These are phyloP conservation scores for Remorina albescens DNA, from an alignment of 2,797 vertebrate genomes.

Conservation along the genomic window DNA sequence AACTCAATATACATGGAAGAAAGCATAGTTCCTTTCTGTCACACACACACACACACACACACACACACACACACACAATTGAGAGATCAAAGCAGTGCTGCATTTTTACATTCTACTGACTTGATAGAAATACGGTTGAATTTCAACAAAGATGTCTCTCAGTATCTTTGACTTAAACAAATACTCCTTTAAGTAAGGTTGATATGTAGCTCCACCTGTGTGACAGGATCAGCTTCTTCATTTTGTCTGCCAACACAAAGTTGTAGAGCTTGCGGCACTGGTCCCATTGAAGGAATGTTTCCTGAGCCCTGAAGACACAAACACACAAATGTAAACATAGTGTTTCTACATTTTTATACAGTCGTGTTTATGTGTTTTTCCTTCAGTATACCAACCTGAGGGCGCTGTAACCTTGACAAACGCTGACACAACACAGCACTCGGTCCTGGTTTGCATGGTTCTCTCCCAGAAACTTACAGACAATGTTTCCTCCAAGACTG, in stretches of 20 bases:
- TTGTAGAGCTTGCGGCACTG: constrained; percentile 95
- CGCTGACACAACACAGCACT: constrained; percentile 93
- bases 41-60: neutral
- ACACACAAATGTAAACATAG: constrained; percentile 1
- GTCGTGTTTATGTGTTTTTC: neutral
- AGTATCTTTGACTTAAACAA: neutral
- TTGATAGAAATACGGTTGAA: neutral
- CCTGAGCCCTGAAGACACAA: constrained; percentile 87
- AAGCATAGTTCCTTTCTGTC: neutral
- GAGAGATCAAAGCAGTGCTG: neutral
- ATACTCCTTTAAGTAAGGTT: neutral
- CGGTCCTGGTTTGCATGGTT: constrained; percentile 90
- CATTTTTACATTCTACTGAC: neutral
- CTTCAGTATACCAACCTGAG: constrained; percentile 86
- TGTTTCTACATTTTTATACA: neutral
- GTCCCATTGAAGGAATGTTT: constrained; percentile 97
- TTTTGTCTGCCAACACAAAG: constrained; percentile 94
- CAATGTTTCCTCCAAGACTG: constrained; percentile 96
- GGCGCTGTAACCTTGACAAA: constrained; percentile 95
- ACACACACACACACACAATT: neutral
- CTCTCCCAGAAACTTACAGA: constrained; percentile 96
- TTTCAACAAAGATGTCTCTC: neutral
- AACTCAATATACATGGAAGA: neutral
- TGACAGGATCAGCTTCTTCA: constrained; percentile 96
- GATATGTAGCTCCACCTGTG: constrained; percentile 87